Evolutionary conservation across 2,888 invertebrate species (phyloP).

Genomic region (Prenolepis imparis): DNA sequence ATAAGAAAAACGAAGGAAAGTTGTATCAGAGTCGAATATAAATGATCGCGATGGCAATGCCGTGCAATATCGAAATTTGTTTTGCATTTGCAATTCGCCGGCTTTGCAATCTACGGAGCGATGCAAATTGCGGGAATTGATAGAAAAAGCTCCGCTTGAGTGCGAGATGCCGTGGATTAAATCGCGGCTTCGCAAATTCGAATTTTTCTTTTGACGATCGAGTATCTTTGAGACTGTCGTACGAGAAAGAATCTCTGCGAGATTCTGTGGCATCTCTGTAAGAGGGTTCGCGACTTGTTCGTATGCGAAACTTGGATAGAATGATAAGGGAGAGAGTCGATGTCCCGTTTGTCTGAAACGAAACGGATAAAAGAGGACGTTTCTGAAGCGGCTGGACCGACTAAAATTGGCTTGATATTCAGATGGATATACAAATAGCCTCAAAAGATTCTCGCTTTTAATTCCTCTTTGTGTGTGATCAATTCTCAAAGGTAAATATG

Average conservation of each 20-base stretch:
- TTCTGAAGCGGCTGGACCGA: constrained; percentile 56
- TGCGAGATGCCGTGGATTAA: constrained; percentile 49
- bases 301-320: neutral
- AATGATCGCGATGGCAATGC: neutral
- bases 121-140: constrained; percentile 6
- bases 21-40: neutral
- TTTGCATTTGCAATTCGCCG: constrained; percentile 12
- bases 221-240: constrained; percentile 51
- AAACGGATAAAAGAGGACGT: constrained; percentile 62
- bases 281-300: constrained; percentile 33
- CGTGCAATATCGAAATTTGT: constrained; percentile 9
- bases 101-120: neutral
- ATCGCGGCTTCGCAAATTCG: constrained; percentile 52
- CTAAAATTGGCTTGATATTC: constrained; percentile 66
- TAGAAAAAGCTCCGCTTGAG: neutral
- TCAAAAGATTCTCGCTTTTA: constrained; percentile 63
- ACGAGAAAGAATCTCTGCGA: constrained; percentile 21
- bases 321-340: constrained; percentile 35
- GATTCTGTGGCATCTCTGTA: neutral
- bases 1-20: neutral
- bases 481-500: constrained; percentile 66
- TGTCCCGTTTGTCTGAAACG: constrained; percentile 65
- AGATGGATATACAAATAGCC: constrained; percentile 56
- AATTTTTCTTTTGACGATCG: constrained; percentile 53
- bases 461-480: constrained; percentile 54